A percentile compares a stretch with the other conserved stretches of the same genome.
These are phyloP conservation scores for Oryzaephilus surinamensis DNA, from an alignment of 1,140 invertebrate genomes.

Conservation along the genomic window DNA sequence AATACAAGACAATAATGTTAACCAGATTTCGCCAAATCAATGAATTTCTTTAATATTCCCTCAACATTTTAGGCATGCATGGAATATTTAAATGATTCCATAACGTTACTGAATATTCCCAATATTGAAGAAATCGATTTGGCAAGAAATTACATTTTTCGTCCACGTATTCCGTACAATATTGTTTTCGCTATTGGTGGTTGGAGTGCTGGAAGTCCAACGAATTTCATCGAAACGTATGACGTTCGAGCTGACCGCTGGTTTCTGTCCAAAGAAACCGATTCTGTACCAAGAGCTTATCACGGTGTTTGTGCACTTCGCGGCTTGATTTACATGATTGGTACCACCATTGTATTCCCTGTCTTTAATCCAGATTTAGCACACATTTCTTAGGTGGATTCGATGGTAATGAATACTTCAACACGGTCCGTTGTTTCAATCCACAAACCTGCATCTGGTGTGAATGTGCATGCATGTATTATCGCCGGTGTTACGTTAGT, in stretches of 20 bases:
- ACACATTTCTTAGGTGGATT: too few relatives aligned
- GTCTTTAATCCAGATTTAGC: too few relatives aligned
- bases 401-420: slow-evolving; percentile 62
- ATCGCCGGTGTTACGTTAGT: slow-evolving; percentile 64
- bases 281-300: slow-evolving; percentile 56
- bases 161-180: slow-evolving; percentile 56
- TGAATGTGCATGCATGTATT: slow-evolving; percentile 63
- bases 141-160: slow-evolving; percentile 45
- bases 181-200: slow-evolving; percentile 64
- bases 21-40: too few relatives aligned
- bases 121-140: too few relatives aligned
- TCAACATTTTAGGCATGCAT: too few relatives aligned
- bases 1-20: too few relatives aligned
- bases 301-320: slow-evolving; percentile 59
- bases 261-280: slow-evolving; percentile 51
- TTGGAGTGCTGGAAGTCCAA: slow-evolving; percentile 69
- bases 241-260: slow-evolving; percentile 55
- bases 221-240: slow-evolving; percentile 68
- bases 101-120: too few relatives aligned
- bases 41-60: too few relatives aligned
- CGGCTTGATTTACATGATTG: slow-evolving; percentile 64
- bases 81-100: too few relatives aligned
- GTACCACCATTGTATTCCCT: too few relatives aligned
- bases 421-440: slow-evolving; percentile 56
- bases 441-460: slow-evolving; percentile 51